Evolutionary conservation across 2,797 vertebrate species (phyloP), one percentile per base, ranked within the genome.

Genomic region (Peromyscus melanophrys): DNA sequence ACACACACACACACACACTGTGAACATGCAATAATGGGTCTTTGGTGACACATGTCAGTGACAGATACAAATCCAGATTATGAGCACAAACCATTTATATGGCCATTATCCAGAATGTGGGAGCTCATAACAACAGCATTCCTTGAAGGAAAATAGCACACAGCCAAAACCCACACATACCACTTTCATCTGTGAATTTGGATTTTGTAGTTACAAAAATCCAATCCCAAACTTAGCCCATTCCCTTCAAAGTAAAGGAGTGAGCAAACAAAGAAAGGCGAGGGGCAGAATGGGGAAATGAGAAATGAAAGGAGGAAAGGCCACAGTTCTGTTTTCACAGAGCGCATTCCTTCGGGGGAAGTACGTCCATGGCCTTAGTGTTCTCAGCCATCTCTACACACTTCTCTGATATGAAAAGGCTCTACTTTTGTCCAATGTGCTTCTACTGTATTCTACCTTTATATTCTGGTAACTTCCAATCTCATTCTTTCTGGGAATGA

Each of bases 71-170:
- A 88, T 55, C 34, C 92, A 86, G 57, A 69, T 52, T 61, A 73
- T 4, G 27, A 61, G 8, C 1, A 85, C 69, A 14, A 52, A 6
- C n/a, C n/a, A 21, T n/a, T 78, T 31, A 63, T 46, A 11, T 12
- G 71, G 4, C 29, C 78, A 80, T 76, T 81, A 95, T 43, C 46
- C 37, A 95, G 78, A 94, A 37, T 0, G 29, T 37, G 13, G 52
- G 49, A 37, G 31, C 71, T 89, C 80, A 61, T 4, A 81, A 12
- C 19, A 82, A 84, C 1, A 40, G 14, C 8, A 49, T 57, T 96
- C 92, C 55, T 73, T 63, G 25, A 84, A 88, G 91, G 85, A 88
- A 95, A 88, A 82, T 52, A 91, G 57, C 2, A 52, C 34, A 81
- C 1, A 21, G 37, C 17, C n/a, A 81, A 77, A 78, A 65, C 40